Conservation (phyloP, 2,113 vertebrate species). For the Stercorarius parasiticus region DNA sequence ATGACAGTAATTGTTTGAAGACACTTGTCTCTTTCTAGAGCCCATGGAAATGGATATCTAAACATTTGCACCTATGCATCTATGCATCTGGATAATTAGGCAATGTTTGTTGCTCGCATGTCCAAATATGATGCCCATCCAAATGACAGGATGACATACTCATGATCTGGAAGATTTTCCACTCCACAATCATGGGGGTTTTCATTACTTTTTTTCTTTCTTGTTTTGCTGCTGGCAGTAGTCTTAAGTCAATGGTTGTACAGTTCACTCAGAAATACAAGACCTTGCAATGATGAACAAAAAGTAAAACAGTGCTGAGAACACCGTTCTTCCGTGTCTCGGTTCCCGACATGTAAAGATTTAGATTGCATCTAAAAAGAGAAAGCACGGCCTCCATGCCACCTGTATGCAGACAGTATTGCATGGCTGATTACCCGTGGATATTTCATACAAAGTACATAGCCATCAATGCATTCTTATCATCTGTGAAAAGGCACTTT, state of each 20-base stretch:
- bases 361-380: not conserved
- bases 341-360: not conserved
- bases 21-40: not conserved
- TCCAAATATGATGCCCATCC: not conserved
- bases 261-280: not conserved
- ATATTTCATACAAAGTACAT: not conserved
- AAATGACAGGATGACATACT: not conserved
- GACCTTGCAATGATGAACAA: not conserved
- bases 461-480: not conserved
- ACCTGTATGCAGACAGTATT: not conserved
- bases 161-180: not conserved
- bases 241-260: not conserved
- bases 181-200: fast-evolving
- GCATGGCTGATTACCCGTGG: not conserved
- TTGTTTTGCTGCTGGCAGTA: not conserved
- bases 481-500: not conserved
- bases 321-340: not conserved
- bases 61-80: not conserved
- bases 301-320: not conserved
- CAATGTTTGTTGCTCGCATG: not conserved
- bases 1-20: not conserved
- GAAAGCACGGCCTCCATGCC: not conserved
- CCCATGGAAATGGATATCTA: not conserved
- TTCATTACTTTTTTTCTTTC: not conserved
- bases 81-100: not conserved